phyloP scores from a whole-genome alignment of 35 echinoderm and acorn worm species.

The Anneissia japonica region DNA sequence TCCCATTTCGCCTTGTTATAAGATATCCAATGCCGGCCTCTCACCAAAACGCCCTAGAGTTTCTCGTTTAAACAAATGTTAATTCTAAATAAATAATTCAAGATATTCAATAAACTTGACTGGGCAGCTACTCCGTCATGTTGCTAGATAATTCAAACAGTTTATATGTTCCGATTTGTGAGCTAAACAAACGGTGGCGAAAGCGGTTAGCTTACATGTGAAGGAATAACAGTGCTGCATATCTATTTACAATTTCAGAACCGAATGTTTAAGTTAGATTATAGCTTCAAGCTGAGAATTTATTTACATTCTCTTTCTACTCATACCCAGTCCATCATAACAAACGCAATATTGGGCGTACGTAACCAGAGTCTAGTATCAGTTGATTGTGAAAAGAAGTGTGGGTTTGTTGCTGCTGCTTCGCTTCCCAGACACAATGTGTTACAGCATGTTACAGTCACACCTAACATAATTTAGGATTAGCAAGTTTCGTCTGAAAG shows the following conservation, averaged over 20 bases:
- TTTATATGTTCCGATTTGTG: not conserved
- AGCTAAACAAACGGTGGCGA: not conserved
- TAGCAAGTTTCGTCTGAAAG: too few species aligned
- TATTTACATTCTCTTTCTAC: not conserved
- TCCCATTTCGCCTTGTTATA: too few species aligned
- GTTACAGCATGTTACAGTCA: too few species aligned
- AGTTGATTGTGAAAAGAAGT: not conserved
- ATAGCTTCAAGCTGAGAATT: not conserved
- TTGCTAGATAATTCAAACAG: not conserved
- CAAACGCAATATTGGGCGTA: not conserved
- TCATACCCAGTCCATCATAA: not conserved
- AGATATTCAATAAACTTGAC: not conserved
- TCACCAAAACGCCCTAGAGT: not conserved
- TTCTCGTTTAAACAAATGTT: conserved; percentile 2
- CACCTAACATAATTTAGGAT: too few species aligned
- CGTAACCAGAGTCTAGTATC: not conserved
- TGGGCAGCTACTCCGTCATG: not conserved
- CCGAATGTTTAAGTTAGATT: conserved; percentile 1
- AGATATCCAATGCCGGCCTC: not conserved
- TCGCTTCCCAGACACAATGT: too few species aligned
- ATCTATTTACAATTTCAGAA: not conserved
- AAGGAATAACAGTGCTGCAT: not conserved
- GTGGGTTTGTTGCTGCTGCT: too few species aligned
- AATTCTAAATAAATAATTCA: not conserved
- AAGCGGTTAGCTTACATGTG: not conserved